These are phyloP conservation scores for Hylaea fasciaria DNA, from an alignment of 2,888 invertebrate species.

Conservation along the genomic window DNA sequence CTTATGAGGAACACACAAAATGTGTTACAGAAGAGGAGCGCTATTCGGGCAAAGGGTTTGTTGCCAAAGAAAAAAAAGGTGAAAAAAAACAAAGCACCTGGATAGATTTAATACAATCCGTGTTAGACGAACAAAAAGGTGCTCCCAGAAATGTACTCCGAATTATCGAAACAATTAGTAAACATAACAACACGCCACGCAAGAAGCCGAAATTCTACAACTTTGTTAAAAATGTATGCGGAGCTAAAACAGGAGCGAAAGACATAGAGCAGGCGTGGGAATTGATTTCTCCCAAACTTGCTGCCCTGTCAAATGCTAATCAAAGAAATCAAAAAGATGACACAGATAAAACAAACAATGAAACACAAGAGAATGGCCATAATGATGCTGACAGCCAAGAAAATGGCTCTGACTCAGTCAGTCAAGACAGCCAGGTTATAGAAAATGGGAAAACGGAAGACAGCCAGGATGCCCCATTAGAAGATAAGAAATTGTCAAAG, in stretches of 20 bases:
- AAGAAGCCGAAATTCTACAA: constrained; percentile 94
- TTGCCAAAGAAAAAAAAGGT: constrained; percentile 92
- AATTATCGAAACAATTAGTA: constrained; percentile 88
- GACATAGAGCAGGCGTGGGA: constrained; percentile 89
- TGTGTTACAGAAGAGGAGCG: constrained; percentile 95
- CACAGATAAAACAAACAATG: constrained; percentile 39
- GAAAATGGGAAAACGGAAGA: constrained; percentile 46
- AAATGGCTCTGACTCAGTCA: too few relatives aligned
- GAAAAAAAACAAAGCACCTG: constrained; percentile 94
- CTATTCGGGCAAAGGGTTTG: constrained; percentile 93
- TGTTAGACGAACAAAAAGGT: constrained; percentile 84
- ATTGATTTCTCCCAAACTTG: constrained; percentile 83
- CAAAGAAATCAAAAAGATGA: constrained; percentile 49
- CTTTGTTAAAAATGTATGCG: constrained; percentile 87
- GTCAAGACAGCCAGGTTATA: constrained; percentile 26
- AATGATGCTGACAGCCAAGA: constrained; percentile 41
- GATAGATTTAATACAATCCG: constrained; percentile 89
- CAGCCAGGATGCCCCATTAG: constrained; percentile 44
- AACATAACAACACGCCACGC: constrained; percentile 92
- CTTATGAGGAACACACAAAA: constrained; percentile 91
- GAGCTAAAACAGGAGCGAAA: constrained; percentile 81
- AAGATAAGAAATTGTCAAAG: constrained; percentile 67
- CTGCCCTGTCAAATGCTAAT: constrained; percentile 72
- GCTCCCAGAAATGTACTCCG: constrained; percentile 84
- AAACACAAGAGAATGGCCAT: constrained; percentile 40